Percentiles rank a stretch among this genome's conserved stretches.
Conservation (phyloP, 2,113 vertebrate species). For the Catharus bicknelli region DNA sequence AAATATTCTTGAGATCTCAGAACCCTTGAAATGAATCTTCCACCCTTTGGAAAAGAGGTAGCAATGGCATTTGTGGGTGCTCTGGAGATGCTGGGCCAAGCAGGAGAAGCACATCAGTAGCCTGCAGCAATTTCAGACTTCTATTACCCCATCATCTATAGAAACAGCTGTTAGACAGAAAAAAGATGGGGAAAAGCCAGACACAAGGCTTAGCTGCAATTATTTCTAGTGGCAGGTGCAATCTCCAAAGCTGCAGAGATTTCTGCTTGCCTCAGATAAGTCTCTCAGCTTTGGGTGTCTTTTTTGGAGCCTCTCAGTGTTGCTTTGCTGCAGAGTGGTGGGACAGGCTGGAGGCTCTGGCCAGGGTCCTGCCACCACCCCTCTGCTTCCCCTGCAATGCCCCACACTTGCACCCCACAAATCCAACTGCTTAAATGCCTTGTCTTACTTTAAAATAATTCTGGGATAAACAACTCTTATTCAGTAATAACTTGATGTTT, state of each 20-base stretch:
- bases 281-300: background rate
- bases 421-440: background rate
- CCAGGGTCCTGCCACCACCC: background rate
- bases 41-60: background rate
- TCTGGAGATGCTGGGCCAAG: background rate
- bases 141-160: background rate
- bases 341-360: background rate
- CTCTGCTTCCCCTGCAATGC: background rate
- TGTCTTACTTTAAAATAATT: background rate
- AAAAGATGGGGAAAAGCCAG: background rate
- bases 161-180: background rate
- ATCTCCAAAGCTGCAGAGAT: slow-evolving; percentile 42
- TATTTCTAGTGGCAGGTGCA: slow-evolving; percentile 16
- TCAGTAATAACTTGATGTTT: background rate
- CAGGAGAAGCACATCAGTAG: background rate
- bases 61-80: background rate
- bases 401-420: background rate
- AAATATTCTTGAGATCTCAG: slow-evolving; percentile 6
- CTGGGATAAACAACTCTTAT: background rate
- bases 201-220: background rate
- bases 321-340: background rate
- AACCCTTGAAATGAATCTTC: slow-evolving; percentile 20
- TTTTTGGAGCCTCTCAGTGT: accelerated
- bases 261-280: slow-evolving; percentile 14
- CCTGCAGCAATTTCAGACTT: background rate